A percentile compares a stretch with the other conserved stretches of the same genome.
phyloP scores from a whole-genome alignment of 2,113 vertebrate genomes.

The Sclerurus mexicanus region DNA sequence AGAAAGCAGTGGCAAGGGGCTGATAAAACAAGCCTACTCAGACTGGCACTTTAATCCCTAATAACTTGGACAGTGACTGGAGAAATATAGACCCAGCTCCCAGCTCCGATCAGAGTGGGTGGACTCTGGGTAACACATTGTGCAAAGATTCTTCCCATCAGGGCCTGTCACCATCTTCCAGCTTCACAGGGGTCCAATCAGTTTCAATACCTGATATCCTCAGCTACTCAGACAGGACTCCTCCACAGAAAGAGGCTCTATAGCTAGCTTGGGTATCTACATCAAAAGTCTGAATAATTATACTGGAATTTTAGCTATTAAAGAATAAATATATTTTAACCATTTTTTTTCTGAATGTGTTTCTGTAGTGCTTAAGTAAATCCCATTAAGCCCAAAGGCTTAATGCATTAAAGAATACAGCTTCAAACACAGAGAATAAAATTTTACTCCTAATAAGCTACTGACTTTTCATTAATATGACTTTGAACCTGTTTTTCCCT shows the following conservation, averaged over 20 bases:
- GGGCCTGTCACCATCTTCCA: not conserved
- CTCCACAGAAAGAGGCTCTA: not conserved
- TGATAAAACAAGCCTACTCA: not conserved
- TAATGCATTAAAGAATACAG: conserved; percentile 19
- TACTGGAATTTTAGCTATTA: not conserved
- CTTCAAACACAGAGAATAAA: conserved; percentile 44
- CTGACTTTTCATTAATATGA: not conserved
- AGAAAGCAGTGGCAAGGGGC: not conserved
- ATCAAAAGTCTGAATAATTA: not conserved
- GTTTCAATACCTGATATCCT: not conserved
- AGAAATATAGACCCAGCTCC: not conserved
- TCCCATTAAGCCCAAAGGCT: not conserved
- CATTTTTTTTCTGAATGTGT: not conserved
- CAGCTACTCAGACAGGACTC: not conserved
- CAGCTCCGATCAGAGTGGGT: not conserved
- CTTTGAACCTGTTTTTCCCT: conserved; percentile 23
- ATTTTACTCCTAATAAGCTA: conserved; percentile 41
- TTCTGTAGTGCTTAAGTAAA: not conserved
- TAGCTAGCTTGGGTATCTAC: not conserved
- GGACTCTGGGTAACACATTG: not conserved
- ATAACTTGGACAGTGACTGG: not conserved
- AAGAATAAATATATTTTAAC: not conserved
- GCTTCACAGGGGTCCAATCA: not conserved
- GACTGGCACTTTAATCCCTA: not conserved
- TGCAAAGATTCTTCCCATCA: not conserved